A percentile compares a stretch with the other conserved stretches of the same genome.
phyloP scores from a whole-genome alignment of 2,888 invertebrate genomes.

The Rapana venosa region DNA sequence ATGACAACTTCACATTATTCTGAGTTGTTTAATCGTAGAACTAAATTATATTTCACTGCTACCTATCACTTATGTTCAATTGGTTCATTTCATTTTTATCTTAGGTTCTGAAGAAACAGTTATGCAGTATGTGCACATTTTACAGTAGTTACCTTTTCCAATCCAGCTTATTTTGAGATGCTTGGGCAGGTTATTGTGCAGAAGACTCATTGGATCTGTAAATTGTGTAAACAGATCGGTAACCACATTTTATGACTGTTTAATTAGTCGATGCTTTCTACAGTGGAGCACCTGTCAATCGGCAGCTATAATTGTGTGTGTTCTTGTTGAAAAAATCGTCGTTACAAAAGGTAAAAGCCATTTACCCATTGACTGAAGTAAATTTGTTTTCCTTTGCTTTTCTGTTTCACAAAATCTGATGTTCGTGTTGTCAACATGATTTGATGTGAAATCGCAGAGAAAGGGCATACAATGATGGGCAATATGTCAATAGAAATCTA shows the following conservation, averaged over 20 bases:
- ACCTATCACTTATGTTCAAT: background rate
- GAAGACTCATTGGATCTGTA: background rate
- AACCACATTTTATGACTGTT: background rate
- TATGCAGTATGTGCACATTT: background rate
- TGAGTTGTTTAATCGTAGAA: background rate
- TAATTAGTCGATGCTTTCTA: background rate
- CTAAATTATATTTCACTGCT: background rate
- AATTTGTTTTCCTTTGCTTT: background rate
- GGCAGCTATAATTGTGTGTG: background rate
- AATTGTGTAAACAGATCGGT: background rate
- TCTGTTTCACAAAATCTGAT: background rate
- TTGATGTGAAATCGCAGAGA: background rate
- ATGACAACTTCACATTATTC: background rate
- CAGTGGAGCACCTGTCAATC: background rate
- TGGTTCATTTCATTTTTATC: background rate
- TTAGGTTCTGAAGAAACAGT: background rate
- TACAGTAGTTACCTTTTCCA: background rate
- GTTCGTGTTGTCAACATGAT: background rate
- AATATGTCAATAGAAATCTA: background rate
- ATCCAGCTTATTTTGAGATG: constrained; percentile 14
- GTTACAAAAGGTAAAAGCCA: background rate
- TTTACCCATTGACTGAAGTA: too few relatives aligned
- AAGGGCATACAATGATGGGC: background rate
- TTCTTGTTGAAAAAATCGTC: background rate
- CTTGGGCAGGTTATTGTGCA: background rate